A percentile compares a stretch with the other conserved stretches of the same genome.
These are phyloP conservation scores for Sylvietta virens DNA, from an alignment of 2,113 vertebrate genomes.

Conservation along the genomic window DNA sequence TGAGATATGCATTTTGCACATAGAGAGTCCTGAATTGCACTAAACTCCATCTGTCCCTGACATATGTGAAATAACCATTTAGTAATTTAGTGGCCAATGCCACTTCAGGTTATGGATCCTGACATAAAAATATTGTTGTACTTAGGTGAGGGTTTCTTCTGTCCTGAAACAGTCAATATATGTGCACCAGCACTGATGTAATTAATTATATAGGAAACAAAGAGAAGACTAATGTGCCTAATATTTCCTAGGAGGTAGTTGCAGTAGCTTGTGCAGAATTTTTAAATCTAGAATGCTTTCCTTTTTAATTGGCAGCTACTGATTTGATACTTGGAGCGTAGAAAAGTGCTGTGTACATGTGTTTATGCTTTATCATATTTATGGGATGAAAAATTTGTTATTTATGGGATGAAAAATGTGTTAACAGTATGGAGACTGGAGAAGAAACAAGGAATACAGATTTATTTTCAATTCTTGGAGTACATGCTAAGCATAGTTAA, in stretches of 20 bases:
- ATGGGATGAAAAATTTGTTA: not conserved
- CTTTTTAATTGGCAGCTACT: not conserved
- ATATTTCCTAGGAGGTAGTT: not conserved
- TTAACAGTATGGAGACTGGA: not conserved
- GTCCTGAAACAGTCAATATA: not conserved
- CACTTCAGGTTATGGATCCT: not conserved
- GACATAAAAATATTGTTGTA: not conserved
- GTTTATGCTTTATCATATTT: not conserved
- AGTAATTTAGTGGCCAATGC: not conserved
- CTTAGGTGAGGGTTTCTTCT: not conserved
- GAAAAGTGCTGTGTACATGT: not conserved
- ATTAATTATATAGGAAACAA: not conserved
- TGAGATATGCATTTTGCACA: not conserved
- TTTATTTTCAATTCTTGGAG: not conserved
- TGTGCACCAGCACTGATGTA: not conserved
- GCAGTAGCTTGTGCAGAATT: not conserved
- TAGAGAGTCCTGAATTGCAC: not conserved
- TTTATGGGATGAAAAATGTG: not conserved
- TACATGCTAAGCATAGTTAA: not conserved
- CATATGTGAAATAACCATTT: not conserved
- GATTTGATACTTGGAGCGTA: not conserved
- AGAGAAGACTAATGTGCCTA: not conserved
- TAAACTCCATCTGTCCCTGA: not conserved
- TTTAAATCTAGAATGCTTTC: not conserved
- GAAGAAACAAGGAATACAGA: not conserved